These are phyloP conservation scores for Lissonota sp. DNA, from an alignment of 2,888 invertebrate genomes.

Conservation along the genomic window DNA sequence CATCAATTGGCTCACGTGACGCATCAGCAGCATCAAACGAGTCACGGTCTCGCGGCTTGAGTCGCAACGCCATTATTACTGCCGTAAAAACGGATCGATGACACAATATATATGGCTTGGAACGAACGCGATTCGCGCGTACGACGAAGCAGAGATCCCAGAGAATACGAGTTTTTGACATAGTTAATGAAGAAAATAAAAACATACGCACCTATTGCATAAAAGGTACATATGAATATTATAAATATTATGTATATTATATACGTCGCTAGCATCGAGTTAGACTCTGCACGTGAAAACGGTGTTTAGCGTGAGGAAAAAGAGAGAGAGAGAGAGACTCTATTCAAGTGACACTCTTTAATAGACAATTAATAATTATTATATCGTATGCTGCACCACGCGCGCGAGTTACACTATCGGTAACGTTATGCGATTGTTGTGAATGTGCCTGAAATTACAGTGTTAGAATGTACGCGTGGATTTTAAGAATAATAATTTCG, in stretches of 20 bases:
- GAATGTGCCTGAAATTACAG: conserved; percentile 46
- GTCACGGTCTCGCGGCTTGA: conserved; percentile 82
- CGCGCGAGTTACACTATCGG: conserved; percentile 39
- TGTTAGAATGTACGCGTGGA: conserved; percentile 15
- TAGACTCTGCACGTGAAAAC: conserved; percentile 58
- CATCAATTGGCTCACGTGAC: conserved; percentile 79
- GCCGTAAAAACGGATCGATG: not conserved
- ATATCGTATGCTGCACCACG: conserved; percentile 60
- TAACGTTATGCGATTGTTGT: conserved; percentile 45
- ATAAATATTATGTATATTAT: conserved; percentile 61
- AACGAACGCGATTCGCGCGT: not conserved
- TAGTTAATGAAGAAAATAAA: conserved; percentile 17
- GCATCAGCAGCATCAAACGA: conserved; percentile 80
- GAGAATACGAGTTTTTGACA: conserved; percentile 51
- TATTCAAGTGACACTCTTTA: conserved; percentile 54
- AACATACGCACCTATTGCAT: conserved; percentile 50
- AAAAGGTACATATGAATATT: conserved; percentile 65
- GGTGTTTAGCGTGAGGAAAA: conserved; percentile 38
- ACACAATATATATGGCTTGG: not conserved
- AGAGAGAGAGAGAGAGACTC: conserved; percentile 57
- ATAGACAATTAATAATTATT: conserved; percentile 66
- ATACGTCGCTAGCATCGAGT: conserved; percentile 63
- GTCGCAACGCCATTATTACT: conserved; percentile 29
- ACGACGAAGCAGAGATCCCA: conserved; percentile 44
- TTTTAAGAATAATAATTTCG: conserved; percentile 5